Base-by-base conservation (phyloP, 2,888 invertebrate species). In the Melolontha melolontha region DNA sequence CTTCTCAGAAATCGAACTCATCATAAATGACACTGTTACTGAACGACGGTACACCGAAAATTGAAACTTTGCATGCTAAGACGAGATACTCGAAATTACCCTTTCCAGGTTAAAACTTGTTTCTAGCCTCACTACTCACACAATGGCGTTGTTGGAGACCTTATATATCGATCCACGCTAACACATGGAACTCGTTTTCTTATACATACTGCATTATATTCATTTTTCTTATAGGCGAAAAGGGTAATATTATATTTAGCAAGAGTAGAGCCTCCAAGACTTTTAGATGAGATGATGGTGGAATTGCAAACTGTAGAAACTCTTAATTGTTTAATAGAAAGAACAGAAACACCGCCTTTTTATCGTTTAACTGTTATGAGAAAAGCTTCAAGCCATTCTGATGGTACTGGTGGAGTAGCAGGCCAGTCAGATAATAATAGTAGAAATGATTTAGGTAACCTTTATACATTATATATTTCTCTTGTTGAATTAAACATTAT, bases 341-440 rank as follows among this genome's bases (percentile, higher is more conserved):
- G 98, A 70, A 98, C 97, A 0, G 98, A 98, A 86, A 97, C 98
- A 0, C 97, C 98, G 27, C 99, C 98, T 4, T 99, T 97, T 85
- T 99, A 97, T 84, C 89, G 98, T 42, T 88, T 98, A 76, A 97
- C 96, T 1, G 93, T 93, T 75, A 93, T 95, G 92, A 85, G 95
- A 55, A 96, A 96, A 82, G 92, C 95, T 22, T 95, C 95, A 11
- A 95, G 94, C 63, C 92, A 93, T 81, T 92, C 92, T 7, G 90
- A 90, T 82, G 88, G 88, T 76, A 80, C 84, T 12, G 83, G 83
- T 66, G 85, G 82, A 1, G 84, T 87, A 7, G 85, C 84, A 12
- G 85, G 84, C 62, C 85, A 86, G 54, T 82, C 83, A 0, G 87
- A 87, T 77, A 85, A 85, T 14, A 83, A 80, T 68, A 81, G 81